Evolutionary conservation across 2,113 vertebrate species (phyloP), one percentile per base, ranked within the genome.

Genomic region (Leptobrachium leishanense): DNA sequence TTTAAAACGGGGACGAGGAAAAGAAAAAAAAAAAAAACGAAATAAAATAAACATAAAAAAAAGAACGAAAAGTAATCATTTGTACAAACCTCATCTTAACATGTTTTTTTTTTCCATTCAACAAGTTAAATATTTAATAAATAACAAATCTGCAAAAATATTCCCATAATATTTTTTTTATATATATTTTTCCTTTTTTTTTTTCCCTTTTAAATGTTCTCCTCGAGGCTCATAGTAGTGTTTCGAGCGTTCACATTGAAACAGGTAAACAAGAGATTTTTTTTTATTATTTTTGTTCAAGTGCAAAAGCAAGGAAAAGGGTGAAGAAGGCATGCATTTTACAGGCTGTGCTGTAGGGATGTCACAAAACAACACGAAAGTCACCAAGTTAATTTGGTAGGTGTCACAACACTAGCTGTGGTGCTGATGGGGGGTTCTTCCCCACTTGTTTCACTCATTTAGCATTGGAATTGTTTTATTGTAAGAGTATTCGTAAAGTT

Each of bases 71-170:
- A 59, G 13, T 75, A 81, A 55, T 42, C 67, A 78, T 82, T 83
- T 86, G 83, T 74, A 84, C 85, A 87, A 86, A 86, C 77, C 59
- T 85, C 65, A 80, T 85, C 81, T 79, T 65, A 78, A 77, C 82
- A 79, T 57, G 69, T 46, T 88, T 75, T 82, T 82, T 82, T 46
- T 74, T 84, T 82, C 72, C 64, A 72, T 80, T 87, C 82, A 82
- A 79, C 77, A 74, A 85, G 74, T 79, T 77, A 79, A 82, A 82
- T 82, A 85, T 82, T 78, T 74, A 89, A 91, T 79, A 88, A 91
- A 89, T 85, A 83, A 73, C 80, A 83, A 82, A 82, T 85, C 82
- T 88, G 89, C 83, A 89, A 89, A 87, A 87, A 85, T 82, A 85
- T 77, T 83, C 77, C 82, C 62, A 72, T 70, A 77, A 68, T 68